Evolutionary conservation across 2,113 vertebrate species (phyloP).

Genomic region (Plotosus lineatus): DNA sequence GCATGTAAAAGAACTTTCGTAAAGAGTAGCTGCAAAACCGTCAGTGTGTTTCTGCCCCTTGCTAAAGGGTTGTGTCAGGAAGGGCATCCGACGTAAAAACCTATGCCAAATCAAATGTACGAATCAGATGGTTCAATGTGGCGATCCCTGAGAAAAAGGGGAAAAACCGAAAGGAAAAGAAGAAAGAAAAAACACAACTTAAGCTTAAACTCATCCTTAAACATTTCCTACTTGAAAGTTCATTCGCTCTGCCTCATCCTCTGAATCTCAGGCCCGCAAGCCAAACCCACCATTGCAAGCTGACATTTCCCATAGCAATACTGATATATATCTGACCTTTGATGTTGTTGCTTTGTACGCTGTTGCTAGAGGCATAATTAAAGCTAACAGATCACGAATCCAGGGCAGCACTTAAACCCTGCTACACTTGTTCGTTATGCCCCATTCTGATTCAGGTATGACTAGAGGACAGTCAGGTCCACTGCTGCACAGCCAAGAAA

Average conservation of each 20-base stretch:
- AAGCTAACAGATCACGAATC: constrained; percentile 67
- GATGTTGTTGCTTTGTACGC: constrained; percentile 72
- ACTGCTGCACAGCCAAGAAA: constrained; percentile 18
- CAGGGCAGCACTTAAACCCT: constrained; percentile 31
- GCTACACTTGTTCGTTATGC: constrained; percentile 44
- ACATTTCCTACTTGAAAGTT: constrained; percentile 52
- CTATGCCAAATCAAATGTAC: too few species aligned
- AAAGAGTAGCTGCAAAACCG: too few species aligned
- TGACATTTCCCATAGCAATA: constrained; percentile 67
- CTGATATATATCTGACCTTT: constrained; percentile 84
- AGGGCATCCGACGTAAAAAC: too few species aligned
- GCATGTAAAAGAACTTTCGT: too few species aligned
- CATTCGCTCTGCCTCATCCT: constrained; percentile 11
- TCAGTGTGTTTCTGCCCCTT: too few species aligned
- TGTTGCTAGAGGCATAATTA: constrained; percentile 73
- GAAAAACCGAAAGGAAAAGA: too few species aligned
- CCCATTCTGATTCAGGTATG: constrained; percentile 12
- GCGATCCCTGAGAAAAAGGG: too few species aligned
- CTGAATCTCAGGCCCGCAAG: constrained; percentile 37
- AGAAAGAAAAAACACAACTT: too few species aligned
- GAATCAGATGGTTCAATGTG: too few species aligned
- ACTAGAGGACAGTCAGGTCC: constrained; percentile 36
- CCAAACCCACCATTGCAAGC: constrained; percentile 52
- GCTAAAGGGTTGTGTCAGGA: too few species aligned
- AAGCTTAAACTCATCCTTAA: constrained; percentile 45